phyloP scores from a whole-genome alignment of 30 jellyfish, hydroid and myxozoan species.

The Turritopsis rubra region DNA sequence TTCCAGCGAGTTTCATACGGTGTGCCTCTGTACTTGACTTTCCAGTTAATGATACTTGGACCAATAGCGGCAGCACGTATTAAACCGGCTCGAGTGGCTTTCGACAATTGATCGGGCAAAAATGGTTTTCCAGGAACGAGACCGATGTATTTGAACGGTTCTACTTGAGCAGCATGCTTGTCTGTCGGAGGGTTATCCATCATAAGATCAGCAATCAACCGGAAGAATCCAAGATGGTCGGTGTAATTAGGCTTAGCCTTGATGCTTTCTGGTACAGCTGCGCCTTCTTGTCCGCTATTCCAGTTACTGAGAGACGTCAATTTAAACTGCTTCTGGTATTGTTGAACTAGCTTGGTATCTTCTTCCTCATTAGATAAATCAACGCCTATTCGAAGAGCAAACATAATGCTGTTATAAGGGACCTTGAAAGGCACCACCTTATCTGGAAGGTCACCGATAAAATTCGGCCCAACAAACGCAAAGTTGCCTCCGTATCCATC shows the following conservation, averaged over 20 bases:
- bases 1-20: not conserved
- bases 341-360: not conserved
- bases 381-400: not conserved
- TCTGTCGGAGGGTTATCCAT: not conserved
- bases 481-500: not conserved
- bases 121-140: not conserved
- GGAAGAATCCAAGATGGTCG: not conserved
- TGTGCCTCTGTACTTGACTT: not conserved
- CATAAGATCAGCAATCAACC: not conserved
- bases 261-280: not conserved
- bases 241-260: not conserved
- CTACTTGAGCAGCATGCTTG: not conserved
- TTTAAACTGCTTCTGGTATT: not conserved
- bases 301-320: not conserved
- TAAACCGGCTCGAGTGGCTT: not conserved
- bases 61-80: not conserved
- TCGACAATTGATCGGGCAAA: not conserved
- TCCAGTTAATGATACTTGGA: not conserved
- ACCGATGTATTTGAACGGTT: not conserved
- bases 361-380: not conserved
- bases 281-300: not conserved
- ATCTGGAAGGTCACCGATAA: not conserved
- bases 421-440: not conserved
- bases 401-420: not conserved
- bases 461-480: not conserved